A percentile compares a stretch with the other conserved stretches of the same genome.
Conservation (phyloP, 2,113 vertebrate species). For the Bambusicola thoracicus region DNA sequence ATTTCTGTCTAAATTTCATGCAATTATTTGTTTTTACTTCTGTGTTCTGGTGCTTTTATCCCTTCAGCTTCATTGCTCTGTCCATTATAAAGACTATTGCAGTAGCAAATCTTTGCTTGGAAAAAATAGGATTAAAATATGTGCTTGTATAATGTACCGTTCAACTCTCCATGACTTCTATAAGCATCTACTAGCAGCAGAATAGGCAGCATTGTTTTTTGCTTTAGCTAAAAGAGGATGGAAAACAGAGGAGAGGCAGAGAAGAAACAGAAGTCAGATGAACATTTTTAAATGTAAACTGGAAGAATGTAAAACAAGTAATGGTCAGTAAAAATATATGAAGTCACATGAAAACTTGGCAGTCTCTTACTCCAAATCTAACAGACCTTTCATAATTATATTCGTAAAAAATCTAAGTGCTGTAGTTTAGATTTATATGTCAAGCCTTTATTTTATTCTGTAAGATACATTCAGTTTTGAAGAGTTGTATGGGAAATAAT, state of each 20-base stretch:
- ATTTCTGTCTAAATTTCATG: not conserved
- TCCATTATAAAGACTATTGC: not conserved
- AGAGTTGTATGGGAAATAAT: not conserved
- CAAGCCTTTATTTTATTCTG: not conserved
- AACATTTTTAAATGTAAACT: not conserved
- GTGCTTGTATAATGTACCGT: not conserved
- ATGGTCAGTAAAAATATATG: not conserved
- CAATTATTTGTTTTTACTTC: not conserved
- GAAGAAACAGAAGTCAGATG: not conserved
- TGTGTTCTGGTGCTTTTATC: not conserved
- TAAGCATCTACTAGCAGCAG: not conserved
- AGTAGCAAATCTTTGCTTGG: not conserved
- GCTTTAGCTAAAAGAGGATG: not conserved
- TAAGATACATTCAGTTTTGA: conserved; percentile 22
- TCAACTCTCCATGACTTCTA: not conserved
- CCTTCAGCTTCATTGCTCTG: not conserved
- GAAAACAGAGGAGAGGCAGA: not conserved
- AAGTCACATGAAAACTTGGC: not conserved
- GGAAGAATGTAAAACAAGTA: not conserved
- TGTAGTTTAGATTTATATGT: not conserved
- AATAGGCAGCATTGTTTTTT: not conserved
- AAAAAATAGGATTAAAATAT: not conserved
- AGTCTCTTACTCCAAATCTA: not conserved
- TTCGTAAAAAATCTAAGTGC: not conserved
- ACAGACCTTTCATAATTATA: not conserved